Conservation (phyloP, 1,140 invertebrate genomes). For the Magallana ariakensis region DNA sequence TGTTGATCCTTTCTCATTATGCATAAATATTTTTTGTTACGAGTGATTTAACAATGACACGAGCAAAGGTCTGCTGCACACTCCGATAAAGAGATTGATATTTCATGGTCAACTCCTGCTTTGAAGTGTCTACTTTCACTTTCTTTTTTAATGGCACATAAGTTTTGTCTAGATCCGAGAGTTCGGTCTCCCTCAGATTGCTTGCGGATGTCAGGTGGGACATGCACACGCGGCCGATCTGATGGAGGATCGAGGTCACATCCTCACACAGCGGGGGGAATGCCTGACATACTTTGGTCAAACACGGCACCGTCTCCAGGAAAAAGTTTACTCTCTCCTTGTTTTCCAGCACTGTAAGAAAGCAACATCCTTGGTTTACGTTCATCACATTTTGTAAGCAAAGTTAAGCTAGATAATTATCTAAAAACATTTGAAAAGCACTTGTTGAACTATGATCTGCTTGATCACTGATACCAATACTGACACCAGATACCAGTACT, state of each 20-base stretch:
- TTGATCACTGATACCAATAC: no score
- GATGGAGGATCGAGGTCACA: slow-evolving; percentile 89
- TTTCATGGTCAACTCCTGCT: slow-evolving; percentile 40
- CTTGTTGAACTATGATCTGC: no score
- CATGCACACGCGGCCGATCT: slow-evolving; percentile 91
- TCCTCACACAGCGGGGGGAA: slow-evolving; percentile 96
- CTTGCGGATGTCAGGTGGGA: slow-evolving; percentile 83
- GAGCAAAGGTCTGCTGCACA: slow-evolving; percentile 62
- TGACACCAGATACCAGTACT: no score
- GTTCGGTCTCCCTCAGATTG: slow-evolving; percentile 60
- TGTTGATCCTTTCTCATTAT: background rate
- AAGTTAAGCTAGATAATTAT: no score
- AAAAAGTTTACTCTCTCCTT: slow-evolving; percentile 90
- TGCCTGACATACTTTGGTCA: slow-evolving; percentile 92
- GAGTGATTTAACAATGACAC: slow-evolving; percentile 64
- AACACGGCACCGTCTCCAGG: slow-evolving; percentile 88
- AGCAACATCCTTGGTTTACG: slow-evolving; percentile 16
- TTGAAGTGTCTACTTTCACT: slow-evolving; percentile 43
- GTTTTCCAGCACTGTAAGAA: slow-evolving; percentile 86
- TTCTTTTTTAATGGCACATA: slow-evolving; percentile 51
- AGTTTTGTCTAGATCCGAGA: slow-evolving; percentile 16
- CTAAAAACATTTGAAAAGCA: no score
- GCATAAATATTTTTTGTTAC: slow-evolving; percentile 66
- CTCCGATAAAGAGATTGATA: slow-evolving; percentile 60
- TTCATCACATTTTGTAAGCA: no score